Percentiles rank a stretch among this genome's conserved stretches.
phyloP scores from a whole-genome alignment of 2,113 vertebrate genomes.

The Erinaceus europaeus region DNA sequence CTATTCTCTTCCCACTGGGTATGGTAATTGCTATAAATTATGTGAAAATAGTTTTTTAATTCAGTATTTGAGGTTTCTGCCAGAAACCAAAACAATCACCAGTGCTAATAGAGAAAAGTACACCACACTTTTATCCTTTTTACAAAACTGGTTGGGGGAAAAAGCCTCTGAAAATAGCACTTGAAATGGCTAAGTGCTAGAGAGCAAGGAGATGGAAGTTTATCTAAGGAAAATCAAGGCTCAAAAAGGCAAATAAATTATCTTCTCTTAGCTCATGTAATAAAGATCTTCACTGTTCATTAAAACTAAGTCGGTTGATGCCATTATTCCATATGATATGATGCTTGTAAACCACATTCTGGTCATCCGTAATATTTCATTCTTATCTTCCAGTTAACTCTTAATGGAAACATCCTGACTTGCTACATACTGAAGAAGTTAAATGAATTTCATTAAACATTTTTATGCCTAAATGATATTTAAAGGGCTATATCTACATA shows the following conservation, averaged over 20 bases:
- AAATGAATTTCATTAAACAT: neutral
- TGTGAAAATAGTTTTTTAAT: neutral
- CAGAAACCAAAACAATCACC: neutral
- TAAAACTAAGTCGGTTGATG: too few relatives aligned
- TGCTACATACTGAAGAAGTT: neutral
- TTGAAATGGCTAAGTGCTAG: too few relatives aligned
- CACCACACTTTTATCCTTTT: neutral
- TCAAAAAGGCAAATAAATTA: too few relatives aligned
- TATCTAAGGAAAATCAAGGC: too few relatives aligned
- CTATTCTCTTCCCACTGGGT: neutral
- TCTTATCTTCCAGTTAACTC: neutral
- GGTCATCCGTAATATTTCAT: neutral
- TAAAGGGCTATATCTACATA: neutral
- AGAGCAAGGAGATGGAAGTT: too few relatives aligned
- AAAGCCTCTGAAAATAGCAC: neutral
- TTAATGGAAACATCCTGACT: neutral
- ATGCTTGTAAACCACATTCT: neutral
- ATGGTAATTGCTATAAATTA: neutral
- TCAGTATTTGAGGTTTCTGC: neutral
- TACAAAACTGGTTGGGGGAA: neutral
- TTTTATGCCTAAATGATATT: neutral
- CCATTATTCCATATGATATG: neutral
- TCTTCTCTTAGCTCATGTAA: too few relatives aligned
- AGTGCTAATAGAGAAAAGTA: neutral
- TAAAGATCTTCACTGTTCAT: too few relatives aligned